phyloP scores from a whole-genome alignment of 2,888 invertebrate genomes.

The Aphodius granarius region DNA sequence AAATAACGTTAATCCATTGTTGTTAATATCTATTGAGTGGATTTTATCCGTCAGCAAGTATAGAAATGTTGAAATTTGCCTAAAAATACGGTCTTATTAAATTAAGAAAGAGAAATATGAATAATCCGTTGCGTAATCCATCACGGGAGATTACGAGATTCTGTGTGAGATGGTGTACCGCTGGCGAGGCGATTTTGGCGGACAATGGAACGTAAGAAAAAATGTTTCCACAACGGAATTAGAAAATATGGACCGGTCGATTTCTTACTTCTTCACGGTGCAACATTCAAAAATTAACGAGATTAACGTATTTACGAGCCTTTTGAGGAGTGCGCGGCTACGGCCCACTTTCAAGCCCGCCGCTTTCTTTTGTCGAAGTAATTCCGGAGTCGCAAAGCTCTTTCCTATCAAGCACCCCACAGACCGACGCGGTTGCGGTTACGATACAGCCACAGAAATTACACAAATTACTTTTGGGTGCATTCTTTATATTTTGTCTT shows the following conservation, averaged over 20 bases:
- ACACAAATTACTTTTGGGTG: neutral
- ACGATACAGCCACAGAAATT: neutral
- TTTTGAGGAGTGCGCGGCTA: neutral
- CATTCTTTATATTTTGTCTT: too few relatives aligned
- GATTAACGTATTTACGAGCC: neutral
- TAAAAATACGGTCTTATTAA: neutral
- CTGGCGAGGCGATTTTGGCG: neutral
- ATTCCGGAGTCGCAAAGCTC: neutral
- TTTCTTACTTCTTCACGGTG: neutral
- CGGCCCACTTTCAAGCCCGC: neutral
- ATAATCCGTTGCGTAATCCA: neutral
- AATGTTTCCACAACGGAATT: neutral
- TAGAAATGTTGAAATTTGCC: neutral
- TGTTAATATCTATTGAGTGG: neutral
- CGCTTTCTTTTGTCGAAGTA: neutral
- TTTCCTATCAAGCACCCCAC: neutral
- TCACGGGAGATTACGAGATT: neutral
- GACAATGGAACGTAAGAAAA: neutral
- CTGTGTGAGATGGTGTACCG: neutral
- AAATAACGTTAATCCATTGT: neutral
- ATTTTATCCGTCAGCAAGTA: too few relatives aligned
- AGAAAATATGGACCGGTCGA: neutral
- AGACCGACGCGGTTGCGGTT: neutral
- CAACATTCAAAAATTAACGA: neutral
- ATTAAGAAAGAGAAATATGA: too few relatives aligned